A percentile compares a stretch with the other conserved stretches of the same genome.
These are phyloP conservation scores for Lordiphosa collinella DNA, from an alignment of 1,140 invertebrate species.

Conservation along the genomic window DNA sequence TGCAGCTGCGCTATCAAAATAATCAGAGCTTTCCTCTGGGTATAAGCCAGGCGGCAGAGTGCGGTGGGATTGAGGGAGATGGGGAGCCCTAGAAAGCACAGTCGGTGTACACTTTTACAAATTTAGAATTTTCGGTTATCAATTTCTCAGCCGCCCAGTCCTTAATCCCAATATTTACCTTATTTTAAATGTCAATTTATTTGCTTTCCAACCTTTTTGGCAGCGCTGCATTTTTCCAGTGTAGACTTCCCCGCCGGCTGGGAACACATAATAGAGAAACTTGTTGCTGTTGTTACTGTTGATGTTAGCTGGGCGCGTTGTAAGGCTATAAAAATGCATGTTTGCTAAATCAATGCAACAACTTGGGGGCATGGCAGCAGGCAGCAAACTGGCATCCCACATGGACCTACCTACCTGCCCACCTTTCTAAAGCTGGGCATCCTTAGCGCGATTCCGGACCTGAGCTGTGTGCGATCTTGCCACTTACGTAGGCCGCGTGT, in stretches of 20 bases:
- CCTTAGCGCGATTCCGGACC: slow-evolving; percentile 51
- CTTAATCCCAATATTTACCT: background rate
- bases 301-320: slow-evolving; percentile 64
- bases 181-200: background rate
- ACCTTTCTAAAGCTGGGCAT: slow-evolving; percentile 67
- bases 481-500: slow-evolving; percentile 78
- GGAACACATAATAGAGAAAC: slow-evolving; percentile 76
- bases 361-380: slow-evolving; percentile 72
- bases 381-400: slow-evolving; percentile 51
- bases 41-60: too few relatives aligned
- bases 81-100: slow-evolving; percentile 32
- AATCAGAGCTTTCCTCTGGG: slow-evolving; percentile 42
- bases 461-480: slow-evolving; percentile 71
- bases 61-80: background rate
- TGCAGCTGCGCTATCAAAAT: slow-evolving; percentile 74
- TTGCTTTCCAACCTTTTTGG: background rate
- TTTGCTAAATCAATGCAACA: slow-evolving; percentile 79
- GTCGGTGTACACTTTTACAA: slow-evolving; percentile 39
- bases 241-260: slow-evolving; percentile 39
- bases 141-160: background rate
- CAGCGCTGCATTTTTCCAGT: slow-evolving; percentile 6
- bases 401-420: slow-evolving; percentile 67
- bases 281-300: slow-evolving; percentile 50
- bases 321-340: slow-evolving; percentile 78
- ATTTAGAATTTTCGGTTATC: background rate